Percentiles rank a stretch among this genome's conserved stretches.
Conservation (phyloP, 2,113 vertebrate species). For the Triplophysa dalaica region DNA sequence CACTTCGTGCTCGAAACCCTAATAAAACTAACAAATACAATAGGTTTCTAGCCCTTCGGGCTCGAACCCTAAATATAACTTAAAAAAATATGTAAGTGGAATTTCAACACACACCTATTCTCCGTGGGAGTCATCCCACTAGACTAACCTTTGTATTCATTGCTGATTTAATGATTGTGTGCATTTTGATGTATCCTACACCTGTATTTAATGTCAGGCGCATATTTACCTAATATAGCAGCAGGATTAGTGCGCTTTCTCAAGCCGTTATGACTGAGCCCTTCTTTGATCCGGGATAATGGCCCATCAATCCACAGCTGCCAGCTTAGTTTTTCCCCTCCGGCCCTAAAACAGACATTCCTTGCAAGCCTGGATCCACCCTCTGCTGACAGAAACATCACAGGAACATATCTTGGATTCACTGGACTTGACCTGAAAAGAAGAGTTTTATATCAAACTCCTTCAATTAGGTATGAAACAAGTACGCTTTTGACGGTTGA, state of each 20-base stretch:
- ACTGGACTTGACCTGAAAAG: conserved; percentile 5
- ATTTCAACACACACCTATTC: too few species aligned
- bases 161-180: neutral
- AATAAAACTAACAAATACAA: too few species aligned
- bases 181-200: neutral
- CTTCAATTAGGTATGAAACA: neutral
- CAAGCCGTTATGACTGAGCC: neutral
- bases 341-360: conserved; percentile 6
- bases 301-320: conserved; percentile 36
- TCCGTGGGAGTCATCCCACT: too few species aligned
- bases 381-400: conserved; percentile 17
- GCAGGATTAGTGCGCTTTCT: conserved; percentile 19
- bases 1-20: too few species aligned
- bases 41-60: too few species aligned
- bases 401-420: conserved; percentile 7
- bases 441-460: conserved; percentile 9
- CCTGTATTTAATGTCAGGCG: conserved; percentile 1
- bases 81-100: too few species aligned
- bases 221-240: conserved; percentile 22
- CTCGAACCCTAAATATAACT: too few species aligned
- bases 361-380: neutral
- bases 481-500: neutral
- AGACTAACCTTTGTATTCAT: too few species aligned
- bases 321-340: conserved; percentile 18
- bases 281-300: conserved; percentile 43